Conservation (phyloP, 2,888 invertebrate genomes). For the Pseudococcus viburni region DNA sequence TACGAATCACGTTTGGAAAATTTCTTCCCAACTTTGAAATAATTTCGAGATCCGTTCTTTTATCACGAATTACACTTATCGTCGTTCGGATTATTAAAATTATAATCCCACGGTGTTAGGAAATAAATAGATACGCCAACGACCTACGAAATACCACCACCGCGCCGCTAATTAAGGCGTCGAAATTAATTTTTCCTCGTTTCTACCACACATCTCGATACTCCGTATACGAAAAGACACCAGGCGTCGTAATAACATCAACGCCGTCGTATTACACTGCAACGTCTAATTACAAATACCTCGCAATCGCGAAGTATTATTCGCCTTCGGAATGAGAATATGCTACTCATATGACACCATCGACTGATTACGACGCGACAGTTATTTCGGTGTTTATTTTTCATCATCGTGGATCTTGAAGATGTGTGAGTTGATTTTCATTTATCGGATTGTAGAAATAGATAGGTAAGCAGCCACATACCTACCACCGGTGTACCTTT, state of each 20-base stretch:
- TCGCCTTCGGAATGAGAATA: background rate
- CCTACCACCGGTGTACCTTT: no score
- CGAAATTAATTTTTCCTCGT: slow-evolving; percentile 9
- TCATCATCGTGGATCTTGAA: background rate
- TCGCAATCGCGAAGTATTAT: background rate
- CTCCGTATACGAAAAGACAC: background rate
- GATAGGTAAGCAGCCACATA: no score
- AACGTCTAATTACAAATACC: slow-evolving; percentile 2
- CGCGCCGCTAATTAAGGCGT: slow-evolving; percentile 7
- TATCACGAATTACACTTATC: slow-evolving; percentile 16
- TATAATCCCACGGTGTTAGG: slow-evolving; percentile 9
- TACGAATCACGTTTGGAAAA: slow-evolving; percentile 25
- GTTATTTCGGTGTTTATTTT: background rate
- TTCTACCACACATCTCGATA: background rate
- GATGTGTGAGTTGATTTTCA: background rate
- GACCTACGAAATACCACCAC: background rate
- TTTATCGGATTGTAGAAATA: background rate
- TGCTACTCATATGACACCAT: background rate
- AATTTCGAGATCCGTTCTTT: slow-evolving; percentile 14
- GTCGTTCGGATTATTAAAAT: slow-evolving; percentile 18
- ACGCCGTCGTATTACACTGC: background rate
- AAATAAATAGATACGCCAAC: background rate
- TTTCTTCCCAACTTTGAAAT: background rate
- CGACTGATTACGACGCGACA: background rate
- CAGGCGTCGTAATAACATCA: background rate